A percentile compares a stretch with the other conserved stretches of the same genome.
phyloP scores from a whole-genome alignment of 2,888 invertebrate species.

The Drosophila atripex region DNA sequence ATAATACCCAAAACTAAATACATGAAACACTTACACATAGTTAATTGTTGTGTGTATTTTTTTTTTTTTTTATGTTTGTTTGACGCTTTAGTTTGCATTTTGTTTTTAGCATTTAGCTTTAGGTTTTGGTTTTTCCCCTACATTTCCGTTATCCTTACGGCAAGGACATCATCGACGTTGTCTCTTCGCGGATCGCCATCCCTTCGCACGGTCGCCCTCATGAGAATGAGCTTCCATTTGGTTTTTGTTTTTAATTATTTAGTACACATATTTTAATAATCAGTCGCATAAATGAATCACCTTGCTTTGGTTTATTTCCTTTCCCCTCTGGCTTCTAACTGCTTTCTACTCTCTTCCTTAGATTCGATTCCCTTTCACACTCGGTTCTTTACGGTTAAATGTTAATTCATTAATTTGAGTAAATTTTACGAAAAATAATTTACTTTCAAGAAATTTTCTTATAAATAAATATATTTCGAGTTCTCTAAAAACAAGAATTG shows the following conservation, averaged over 20 bases:
- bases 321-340: conserved; percentile 11
- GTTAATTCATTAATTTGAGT: not conserved
- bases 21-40: conserved; percentile 25
- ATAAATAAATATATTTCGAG: not conserved
- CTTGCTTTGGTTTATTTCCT: conserved; percentile 58
- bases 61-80: not conserved
- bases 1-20: conserved; percentile 21
- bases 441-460: not conserved
- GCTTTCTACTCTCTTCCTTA: conserved; percentile 9
- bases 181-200: conserved; percentile 13
- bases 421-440: not conserved
- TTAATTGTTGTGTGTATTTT: not conserved
- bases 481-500: not conserved
- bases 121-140: conserved; percentile 48
- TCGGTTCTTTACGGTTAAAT: not conserved
- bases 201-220: conserved; percentile 9
- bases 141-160: conserved; percentile 31
- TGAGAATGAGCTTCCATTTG: conserved; percentile 4
- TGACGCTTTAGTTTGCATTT: conserved; percentile 1
- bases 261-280: conserved; percentile 72
- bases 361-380: conserved; percentile 3
- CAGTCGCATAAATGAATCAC: conserved; percentile 81
- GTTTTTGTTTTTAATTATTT: conserved; percentile 44
- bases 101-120: conserved; percentile 1
- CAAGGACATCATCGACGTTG: conserved; percentile 34